Conservation (phyloP, 1,140 invertebrate genomes). For the Danaus melanippus region DNA sequence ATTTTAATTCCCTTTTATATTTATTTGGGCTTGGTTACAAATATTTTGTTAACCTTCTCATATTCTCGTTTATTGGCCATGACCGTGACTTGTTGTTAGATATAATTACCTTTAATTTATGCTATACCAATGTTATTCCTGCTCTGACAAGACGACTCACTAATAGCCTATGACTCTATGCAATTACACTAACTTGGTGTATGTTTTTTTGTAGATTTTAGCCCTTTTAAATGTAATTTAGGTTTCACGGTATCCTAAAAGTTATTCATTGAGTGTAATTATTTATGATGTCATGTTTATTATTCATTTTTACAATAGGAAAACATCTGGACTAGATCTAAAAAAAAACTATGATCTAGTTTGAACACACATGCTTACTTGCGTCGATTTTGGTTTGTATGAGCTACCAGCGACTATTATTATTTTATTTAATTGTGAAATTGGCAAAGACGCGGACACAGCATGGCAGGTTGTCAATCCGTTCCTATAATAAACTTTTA, state of each 20-base stretch:
- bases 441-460: constrained; percentile 54
- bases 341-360: constrained; percentile 32
- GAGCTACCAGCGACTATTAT: constrained; percentile 36
- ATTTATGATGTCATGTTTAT: constrained; percentile 13
- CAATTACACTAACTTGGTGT: constrained; percentile 56
- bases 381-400: constrained; percentile 32
- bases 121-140: constrained; percentile 54
- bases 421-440: constrained; percentile 65
- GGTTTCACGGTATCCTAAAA: no score
- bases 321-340: constrained; percentile 29
- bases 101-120: constrained; percentile 69
- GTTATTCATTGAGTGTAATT: not conserved
- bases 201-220: constrained; percentile 31
- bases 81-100: constrained; percentile 66
- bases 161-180: constrained; percentile 26
- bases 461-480: constrained; percentile 53
- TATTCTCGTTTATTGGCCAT: constrained; percentile 67
- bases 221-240: not conserved
- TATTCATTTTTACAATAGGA: constrained; percentile 17
- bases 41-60: constrained; percentile 52
- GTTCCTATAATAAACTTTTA: constrained; percentile 56
- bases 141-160: constrained; percentile 37
- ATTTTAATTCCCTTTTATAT: no score
- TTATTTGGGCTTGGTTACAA: constrained; percentile 9
- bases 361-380: constrained; percentile 26